Conservation (phyloP, 2,888 invertebrate species). For the Chorisops tibialis region DNA sequence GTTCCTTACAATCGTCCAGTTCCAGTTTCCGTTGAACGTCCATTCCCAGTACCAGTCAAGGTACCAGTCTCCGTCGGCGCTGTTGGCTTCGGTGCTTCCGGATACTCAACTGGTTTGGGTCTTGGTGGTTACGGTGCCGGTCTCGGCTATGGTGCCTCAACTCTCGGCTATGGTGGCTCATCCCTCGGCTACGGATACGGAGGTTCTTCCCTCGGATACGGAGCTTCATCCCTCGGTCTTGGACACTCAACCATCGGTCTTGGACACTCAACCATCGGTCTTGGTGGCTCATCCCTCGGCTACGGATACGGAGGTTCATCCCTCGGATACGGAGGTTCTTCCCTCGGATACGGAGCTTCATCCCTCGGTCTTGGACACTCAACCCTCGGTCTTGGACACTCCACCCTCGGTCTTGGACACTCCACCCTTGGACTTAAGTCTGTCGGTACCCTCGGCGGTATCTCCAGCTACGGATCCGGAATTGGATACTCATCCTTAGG, state of each 20-base stretch:
- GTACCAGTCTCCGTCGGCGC: slow-evolving; percentile 34
- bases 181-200: not conserved
- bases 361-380: slow-evolving; percentile 4
- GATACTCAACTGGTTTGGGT: not conserved
- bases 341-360: not conserved
- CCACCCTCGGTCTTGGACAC: slow-evolving; percentile 10
- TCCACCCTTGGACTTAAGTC: slow-evolving; percentile 8
- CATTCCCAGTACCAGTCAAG: slow-evolving; percentile 34
- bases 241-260: not conserved
- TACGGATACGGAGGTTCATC: slow-evolving; percentile 1
- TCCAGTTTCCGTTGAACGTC: slow-evolving; percentile 32
- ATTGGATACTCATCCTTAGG: slow-evolving; percentile 15
- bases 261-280: slow-evolving; percentile 1
- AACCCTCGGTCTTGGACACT: slow-evolving; percentile 11
- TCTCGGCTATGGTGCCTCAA: slow-evolving; percentile 5
- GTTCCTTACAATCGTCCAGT: slow-evolving; percentile 34
- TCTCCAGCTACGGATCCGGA: slow-evolving; percentile 12
- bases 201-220: not conserved
- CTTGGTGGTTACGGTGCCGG: not conserved
- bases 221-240: slow-evolving; percentile 1
- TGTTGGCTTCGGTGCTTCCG: slow-evolving; percentile 18
- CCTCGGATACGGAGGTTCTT: not conserved
- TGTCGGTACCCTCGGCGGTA: not conserved
- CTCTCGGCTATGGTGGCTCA: not conserved
- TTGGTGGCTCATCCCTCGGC: slow-evolving; percentile 3